Percentiles rank a stretch among this genome's conserved stretches.
Evolutionary conservation across 2,888 invertebrate genomes (phyloP).

Genomic region (Epinotia brunnichana): DNA sequence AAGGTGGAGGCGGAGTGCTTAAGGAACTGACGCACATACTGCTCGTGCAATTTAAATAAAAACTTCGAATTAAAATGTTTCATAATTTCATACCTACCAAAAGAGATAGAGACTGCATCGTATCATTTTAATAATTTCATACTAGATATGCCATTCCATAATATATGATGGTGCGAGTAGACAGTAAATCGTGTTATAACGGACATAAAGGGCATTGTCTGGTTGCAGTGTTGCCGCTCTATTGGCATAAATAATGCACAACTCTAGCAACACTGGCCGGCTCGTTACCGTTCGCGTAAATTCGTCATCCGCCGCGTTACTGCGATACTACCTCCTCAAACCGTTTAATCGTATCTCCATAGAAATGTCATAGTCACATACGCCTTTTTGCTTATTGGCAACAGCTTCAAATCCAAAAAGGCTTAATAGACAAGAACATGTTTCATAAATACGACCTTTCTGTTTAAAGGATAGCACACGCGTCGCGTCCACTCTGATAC

Average conservation of each 20-base stretch:
- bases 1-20: no score
- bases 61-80: no score
- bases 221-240: constrained; percentile 44
- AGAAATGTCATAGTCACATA: background rate
- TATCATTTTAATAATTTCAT: constrained; percentile 11
- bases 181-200: constrained; percentile 57
- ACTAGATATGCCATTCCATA: background rate
- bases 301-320: constrained; percentile 47
- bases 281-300: constrained; percentile 48
- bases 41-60: no score
- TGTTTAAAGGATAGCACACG: background rate
- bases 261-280: constrained; percentile 47
- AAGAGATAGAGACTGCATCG: no score
- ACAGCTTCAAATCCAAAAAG: background rate
- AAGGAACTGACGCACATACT: no score
- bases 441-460: background rate
- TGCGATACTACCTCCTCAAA: background rate
- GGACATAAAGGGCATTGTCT: constrained; percentile 52
- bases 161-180: constrained; percentile 10
- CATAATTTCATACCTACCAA: no score
- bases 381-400: background rate
- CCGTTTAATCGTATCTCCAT: background rate
- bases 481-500: background rate
- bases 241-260: constrained; percentile 61
- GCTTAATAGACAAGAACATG: background rate